A percentile compares a stretch with the other conserved stretches of the same genome.
Conservation (phyloP, 1,140 invertebrate species). For the Achatina immaculata region DNA sequence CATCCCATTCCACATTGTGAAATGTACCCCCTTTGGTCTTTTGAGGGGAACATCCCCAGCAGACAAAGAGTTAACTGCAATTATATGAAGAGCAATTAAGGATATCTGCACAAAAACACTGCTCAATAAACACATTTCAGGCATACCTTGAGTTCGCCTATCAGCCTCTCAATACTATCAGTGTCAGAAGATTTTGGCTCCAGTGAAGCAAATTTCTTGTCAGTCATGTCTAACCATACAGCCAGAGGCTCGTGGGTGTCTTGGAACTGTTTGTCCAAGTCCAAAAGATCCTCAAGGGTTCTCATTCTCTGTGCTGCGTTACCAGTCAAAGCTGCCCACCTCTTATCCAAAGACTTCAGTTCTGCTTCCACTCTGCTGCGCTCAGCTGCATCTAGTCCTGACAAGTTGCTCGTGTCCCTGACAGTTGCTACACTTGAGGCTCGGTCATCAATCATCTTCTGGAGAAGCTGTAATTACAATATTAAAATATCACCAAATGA, state of each 20-base stretch:
- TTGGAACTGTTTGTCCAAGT: conserved; percentile 73
- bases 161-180: conserved; percentile 59
- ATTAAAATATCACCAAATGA: not conserved
- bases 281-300: conserved; percentile 80
- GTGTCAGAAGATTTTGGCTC: conserved; percentile 78
- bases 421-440: conserved; percentile 87
- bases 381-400: conserved; percentile 77
- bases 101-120: no score
- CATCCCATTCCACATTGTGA: no score
- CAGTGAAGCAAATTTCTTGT: conserved; percentile 89
- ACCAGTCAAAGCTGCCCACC: conserved; percentile 75
- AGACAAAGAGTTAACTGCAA: no score
- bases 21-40: no score
- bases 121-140: no score
- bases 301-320: conserved; percentile 87
- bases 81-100: no score
- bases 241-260: conserved; percentile 89
- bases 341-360: conserved; percentile 85
- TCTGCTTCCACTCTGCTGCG: conserved; percentile 89
- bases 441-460: conserved; percentile 94
- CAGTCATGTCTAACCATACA: conserved; percentile 89
- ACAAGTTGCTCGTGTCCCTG: conserved; percentile 58
- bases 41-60: no score
- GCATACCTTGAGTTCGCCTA: conserved; percentile 53
- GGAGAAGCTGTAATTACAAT: conserved; percentile 81